phyloP scores from a whole-genome alignment of 2,888 invertebrate species.

The Epirrita christyi region DNA sequence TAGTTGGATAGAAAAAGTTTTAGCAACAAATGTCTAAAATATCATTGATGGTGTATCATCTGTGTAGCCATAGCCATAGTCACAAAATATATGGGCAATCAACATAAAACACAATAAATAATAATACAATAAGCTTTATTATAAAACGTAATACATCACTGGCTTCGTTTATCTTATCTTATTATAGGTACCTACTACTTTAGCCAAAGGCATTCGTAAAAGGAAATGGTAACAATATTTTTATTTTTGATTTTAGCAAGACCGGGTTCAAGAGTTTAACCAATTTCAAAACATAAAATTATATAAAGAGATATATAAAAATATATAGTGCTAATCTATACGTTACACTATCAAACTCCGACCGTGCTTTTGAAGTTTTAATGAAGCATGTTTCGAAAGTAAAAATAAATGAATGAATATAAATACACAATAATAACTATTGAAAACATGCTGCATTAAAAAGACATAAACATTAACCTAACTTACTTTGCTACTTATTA shows the following conservation, averaged over 20 bases:
- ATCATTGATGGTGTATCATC: too few species aligned
- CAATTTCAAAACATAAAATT: constrained; percentile 15
- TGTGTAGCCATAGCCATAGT: too few species aligned
- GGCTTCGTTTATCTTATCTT: background rate
- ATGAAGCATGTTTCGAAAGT: constrained; percentile 19
- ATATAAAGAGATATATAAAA: background rate
- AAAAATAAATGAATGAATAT: constrained; percentile 4
- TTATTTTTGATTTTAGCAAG: constrained; percentile 39
- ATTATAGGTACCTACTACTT: background rate
- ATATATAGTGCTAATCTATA: background rate
- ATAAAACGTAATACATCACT: constrained; percentile 3
- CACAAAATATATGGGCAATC: too few species aligned
- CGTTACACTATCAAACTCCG: constrained; percentile 68
- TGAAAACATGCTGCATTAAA: constrained; percentile 24
- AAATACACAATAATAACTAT: constrained; percentile 9
- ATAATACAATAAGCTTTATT: constrained; percentile 28
- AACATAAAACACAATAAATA: background rate
- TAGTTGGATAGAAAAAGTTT: too few species aligned
- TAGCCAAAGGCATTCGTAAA: background rate
- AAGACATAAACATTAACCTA: constrained; percentile 47
- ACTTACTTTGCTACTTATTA: constrained; percentile 49
- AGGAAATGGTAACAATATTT: constrained; percentile 16
- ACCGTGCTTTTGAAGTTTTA: constrained; percentile 37
- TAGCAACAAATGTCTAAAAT: too few species aligned
- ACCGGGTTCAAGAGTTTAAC: constrained; percentile 75